These are phyloP conservation scores for Echinometra lucunter DNA, from an alignment of 53 echinoderm and acorn worm genomes.

Conservation along the genomic window DNA sequence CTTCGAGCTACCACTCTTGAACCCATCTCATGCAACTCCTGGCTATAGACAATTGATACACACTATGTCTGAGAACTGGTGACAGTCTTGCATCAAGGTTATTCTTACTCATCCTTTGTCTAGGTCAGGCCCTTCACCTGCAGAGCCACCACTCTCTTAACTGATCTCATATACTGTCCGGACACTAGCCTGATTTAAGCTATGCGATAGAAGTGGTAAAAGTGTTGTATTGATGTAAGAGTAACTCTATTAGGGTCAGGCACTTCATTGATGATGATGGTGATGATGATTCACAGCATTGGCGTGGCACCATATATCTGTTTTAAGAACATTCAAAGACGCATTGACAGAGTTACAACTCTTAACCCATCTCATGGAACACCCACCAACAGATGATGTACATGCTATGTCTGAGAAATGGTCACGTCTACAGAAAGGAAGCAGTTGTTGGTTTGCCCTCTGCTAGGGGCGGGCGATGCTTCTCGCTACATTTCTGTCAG, in stretches of 20 bases:
- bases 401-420: neutral
- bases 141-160: constrained; percentile 56
- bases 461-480: too few relatives aligned
- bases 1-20: constrained; percentile 41
- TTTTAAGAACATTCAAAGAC: too few relatives aligned
- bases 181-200: constrained; percentile 31
- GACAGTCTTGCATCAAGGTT: too few relatives aligned
- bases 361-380: neutral
- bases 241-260: too few relatives aligned
- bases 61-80: neutral
- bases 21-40: constrained; percentile 9
- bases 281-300: too few relatives aligned
- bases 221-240: neutral
- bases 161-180: constrained; percentile 32
- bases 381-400: neutral
- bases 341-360: neutral
- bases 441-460: too few relatives aligned
- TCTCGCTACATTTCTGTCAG: too few relatives aligned
- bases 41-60: neutral
- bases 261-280: too few relatives aligned
- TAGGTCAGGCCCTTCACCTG: constrained; percentile 27
- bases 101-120: too few relatives aligned
- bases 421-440: too few relatives aligned
- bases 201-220: neutral
- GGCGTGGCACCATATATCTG: too few relatives aligned